phyloP scores from a whole-genome alignment of 30 jellyfish, hydroid and myxozoan species.

The Phacellophora camtschatica region DNA sequence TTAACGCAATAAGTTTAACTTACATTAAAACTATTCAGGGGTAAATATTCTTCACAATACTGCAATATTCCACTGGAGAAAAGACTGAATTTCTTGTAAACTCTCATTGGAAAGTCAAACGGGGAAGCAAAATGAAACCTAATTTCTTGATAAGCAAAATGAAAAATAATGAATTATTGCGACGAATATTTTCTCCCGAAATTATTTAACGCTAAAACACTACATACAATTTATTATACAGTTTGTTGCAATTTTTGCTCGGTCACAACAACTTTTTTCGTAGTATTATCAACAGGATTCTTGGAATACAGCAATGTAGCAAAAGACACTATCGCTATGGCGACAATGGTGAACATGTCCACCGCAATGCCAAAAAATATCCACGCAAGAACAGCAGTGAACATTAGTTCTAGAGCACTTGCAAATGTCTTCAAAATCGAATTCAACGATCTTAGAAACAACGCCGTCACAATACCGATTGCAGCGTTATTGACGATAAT shows the following conservation, averaged over 20 bases:
- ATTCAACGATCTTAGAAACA: conserved; percentile 86
- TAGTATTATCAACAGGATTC: conserved; percentile 94
- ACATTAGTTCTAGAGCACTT: conserved; percentile 94
- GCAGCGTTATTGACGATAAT: conserved; percentile 91
- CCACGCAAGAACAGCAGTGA: conserved; percentile 95
- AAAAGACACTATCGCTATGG: conserved; percentile 80
- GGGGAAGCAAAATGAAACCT: no score
- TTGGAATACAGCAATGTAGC: conserved; percentile 92
- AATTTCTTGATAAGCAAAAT: no score
- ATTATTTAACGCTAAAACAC: no score
- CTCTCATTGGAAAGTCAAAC: no score
- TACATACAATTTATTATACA: conserved; percentile 1
- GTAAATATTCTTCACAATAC: no score
- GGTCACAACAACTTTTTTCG: conserved; percentile 14
- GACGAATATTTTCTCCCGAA: no score
- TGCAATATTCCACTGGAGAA: no score
- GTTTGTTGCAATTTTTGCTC: not conserved
- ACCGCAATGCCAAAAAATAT: conserved; percentile 83
- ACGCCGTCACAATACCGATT: conserved; percentile 95
- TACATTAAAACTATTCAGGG: no score
- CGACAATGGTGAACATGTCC: conserved; percentile 76
- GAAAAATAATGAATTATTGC: no score
- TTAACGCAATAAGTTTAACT: no score
- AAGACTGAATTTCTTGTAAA: no score
- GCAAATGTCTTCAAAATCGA: conserved; percentile 96